Conservation (phyloP, 2,797 vertebrate species). For the Sebastes taczanowskii region DNA sequence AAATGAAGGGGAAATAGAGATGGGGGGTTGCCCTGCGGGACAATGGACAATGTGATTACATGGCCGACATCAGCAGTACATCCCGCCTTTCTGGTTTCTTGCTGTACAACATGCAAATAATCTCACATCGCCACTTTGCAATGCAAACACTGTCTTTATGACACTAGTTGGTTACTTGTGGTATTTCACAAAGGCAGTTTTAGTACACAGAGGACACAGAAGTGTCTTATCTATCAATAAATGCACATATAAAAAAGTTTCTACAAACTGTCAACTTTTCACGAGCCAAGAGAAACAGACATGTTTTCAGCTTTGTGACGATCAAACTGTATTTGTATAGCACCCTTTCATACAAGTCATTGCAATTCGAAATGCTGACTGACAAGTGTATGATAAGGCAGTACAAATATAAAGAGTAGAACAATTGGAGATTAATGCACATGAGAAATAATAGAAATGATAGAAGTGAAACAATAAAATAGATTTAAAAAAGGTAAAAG, state of each 20-base stretch:
- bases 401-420: background rate
- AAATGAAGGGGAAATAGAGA: background rate
- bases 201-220: background rate
- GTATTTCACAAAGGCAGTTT: background rate
- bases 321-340: background rate
- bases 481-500: background rate
- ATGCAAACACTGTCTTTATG: background rate
- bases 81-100: background rate
- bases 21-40: background rate
- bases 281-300: background rate
- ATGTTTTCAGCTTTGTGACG: background rate
- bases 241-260: background rate
- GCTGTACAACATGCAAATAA: background rate
- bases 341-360: background rate
- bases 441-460: background rate
- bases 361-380: background rate
- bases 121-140: background rate
- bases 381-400: background rate
- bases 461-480: background rate
- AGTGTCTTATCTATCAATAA: background rate
- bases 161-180: background rate
- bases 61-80: background rate
- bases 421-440: background rate
- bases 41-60: background rate
- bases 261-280: background rate